These are phyloP conservation scores for Bicyclus anynana DNA, from an alignment of 1,140 invertebrate genomes.

Conservation along the genomic window DNA sequence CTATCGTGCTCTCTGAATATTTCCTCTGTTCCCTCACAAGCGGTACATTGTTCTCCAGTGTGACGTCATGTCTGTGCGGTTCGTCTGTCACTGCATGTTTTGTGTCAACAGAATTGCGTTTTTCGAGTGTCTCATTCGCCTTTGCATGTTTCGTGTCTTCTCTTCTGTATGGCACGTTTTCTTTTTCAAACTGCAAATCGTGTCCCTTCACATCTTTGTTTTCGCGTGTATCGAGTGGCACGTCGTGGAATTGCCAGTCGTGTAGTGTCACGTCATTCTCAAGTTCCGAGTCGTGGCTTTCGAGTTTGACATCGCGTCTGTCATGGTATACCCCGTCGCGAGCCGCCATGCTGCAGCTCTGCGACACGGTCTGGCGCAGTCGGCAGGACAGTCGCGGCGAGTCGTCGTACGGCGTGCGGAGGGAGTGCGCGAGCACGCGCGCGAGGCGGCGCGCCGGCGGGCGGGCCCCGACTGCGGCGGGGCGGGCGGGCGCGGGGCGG, in stretches of 20 bases:
- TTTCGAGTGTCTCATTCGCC: too few relatives aligned
- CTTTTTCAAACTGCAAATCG: not conserved
- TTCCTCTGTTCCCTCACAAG: not conserved
- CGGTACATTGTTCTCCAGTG: not conserved
- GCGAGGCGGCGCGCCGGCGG: constrained; percentile 42
- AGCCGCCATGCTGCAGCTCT: not conserved
- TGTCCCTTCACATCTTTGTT: not conserved
- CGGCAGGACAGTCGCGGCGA: not conserved
- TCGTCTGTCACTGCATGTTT: not conserved
- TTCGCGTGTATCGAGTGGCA: not conserved
- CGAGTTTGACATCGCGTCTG: too few relatives aligned
- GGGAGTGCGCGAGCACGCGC: constrained; percentile 36
- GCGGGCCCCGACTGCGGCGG: not conserved
- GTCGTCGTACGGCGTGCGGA: constrained; percentile 36
- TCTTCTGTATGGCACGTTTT: not conserved
- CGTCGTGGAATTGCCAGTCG: not conserved
- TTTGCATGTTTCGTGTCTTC: not conserved
- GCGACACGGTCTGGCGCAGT: not conserved
- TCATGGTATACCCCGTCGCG: too few relatives aligned
- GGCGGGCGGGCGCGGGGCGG: constrained; percentile 35
- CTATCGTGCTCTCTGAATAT: not conserved
- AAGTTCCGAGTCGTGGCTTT: not conserved
- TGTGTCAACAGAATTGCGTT: not conserved
- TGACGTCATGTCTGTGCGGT: not conserved
- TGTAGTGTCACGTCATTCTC: too few relatives aligned